A percentile compares a stretch with the other conserved stretches of the same genome.
Conservation (phyloP, 2,797 vertebrate species). For the Coregonus suidteri region DNA sequence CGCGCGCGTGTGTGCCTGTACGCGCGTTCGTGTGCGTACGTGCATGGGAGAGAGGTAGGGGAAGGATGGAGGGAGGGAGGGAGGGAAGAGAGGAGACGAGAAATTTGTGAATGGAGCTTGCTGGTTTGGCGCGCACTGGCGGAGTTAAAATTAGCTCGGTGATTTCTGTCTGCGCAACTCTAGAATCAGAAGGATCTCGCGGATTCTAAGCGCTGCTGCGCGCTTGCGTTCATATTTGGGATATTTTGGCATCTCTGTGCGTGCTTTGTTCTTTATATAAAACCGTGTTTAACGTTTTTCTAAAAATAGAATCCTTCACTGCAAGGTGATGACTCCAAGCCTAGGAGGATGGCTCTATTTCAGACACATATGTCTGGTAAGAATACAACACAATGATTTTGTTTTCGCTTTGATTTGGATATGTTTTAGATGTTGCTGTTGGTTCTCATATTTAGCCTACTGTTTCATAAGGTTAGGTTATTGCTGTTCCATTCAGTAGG, state of each 20-base stretch:
- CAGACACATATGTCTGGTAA: conserved; percentile 41
- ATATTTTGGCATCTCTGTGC: neutral
- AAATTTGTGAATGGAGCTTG: conserved; percentile 70
- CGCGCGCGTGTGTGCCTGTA: neutral
- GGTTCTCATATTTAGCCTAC: neutral
- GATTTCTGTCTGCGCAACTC: conserved; percentile 29
- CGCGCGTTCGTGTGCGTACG: neutral
- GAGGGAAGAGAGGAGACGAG: conserved; percentile 4
- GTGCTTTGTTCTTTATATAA: neutral
- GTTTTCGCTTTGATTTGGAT: neutral
- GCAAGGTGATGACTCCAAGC: conserved; percentile 44
- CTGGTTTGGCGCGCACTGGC: conserved; percentile 30
- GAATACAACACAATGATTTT: neutral
- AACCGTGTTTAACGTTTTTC: conserved; percentile 52
- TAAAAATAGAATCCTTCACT: conserved; percentile 65
- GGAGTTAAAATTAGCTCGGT: conserved; percentile 65
- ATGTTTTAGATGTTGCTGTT: too few species aligned
- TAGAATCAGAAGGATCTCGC: conserved; percentile 34
- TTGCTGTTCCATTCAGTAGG: neutral
- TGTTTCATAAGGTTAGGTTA: neutral
- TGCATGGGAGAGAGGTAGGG: conserved; percentile 15
- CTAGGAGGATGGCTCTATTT: conserved; percentile 2
- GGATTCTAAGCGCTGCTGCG: neutral
- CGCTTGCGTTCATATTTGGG: neutral
- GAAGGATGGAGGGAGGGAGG: conserved; percentile 16